Percentiles rank a stretch among this genome's conserved stretches.
Evolutionary conservation across 1,140 invertebrate genomes (phyloP).

Genomic region (Macrobrachium rosenbergii): DNA sequence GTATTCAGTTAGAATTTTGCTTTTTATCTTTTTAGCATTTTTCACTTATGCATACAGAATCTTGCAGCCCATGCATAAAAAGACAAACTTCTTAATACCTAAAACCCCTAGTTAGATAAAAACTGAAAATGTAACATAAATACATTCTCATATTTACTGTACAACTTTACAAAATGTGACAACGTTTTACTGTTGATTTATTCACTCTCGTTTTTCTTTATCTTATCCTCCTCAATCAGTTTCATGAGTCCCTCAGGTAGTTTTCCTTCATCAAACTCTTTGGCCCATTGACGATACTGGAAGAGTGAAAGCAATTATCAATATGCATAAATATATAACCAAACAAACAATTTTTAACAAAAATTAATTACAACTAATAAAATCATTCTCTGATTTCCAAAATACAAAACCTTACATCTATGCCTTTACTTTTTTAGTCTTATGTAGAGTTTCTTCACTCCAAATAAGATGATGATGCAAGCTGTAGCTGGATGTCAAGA

Average conservation of each 20-base stretch:
- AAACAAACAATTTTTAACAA: not conserved
- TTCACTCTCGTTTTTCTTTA: constrained; percentile 54
- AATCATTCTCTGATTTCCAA: no score
- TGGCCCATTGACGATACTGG: constrained; percentile 85
- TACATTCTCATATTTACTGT: not conserved
- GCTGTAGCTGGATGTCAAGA: no score
- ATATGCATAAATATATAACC: not conserved
- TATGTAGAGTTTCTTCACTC: no score
- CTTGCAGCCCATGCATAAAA: not conserved
- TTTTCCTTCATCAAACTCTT: constrained; percentile 83
- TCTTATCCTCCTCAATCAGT: constrained; percentile 78
- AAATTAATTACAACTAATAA: not conserved
- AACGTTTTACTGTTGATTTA: constrained; percentile 3
- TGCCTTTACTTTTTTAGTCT: no score
- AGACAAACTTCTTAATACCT: not conserved
- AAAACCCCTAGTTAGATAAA: not conserved
- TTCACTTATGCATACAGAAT: not conserved
- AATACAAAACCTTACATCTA: no score
- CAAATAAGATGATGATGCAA: no score
- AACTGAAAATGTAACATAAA: not conserved
- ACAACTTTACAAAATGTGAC: not conserved
- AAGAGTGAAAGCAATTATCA: constrained; percentile 68
- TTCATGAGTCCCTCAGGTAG: constrained; percentile 83
- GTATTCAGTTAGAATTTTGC: not conserved
- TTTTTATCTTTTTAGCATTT: not conserved